A percentile compares a stretch with the other conserved stretches of the same genome.
phyloP scores from a whole-genome alignment of 1,140 invertebrate genomes.

The Bombus impatiens region DNA sequence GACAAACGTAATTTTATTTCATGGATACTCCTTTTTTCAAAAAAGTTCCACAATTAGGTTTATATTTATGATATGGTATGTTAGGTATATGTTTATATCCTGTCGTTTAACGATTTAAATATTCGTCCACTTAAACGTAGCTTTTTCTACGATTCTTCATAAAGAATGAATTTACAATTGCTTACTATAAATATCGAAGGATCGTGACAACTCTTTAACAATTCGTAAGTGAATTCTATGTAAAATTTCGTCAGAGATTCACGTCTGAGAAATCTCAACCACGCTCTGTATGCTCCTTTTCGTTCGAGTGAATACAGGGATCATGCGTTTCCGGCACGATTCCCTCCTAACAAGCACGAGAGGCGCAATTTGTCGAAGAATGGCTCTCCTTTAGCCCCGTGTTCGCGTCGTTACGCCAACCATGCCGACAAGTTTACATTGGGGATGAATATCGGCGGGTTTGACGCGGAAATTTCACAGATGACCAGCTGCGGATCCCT shows the following conservation, averaged over 20 bases:
- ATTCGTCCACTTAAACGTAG: background rate
- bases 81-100: background rate
- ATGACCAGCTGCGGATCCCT: constrained; percentile 24
- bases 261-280: constrained; percentile 28
- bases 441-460: background rate
- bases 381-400: constrained; percentile 22
- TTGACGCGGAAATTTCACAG: constrained; percentile 50
- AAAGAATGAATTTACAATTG: too few relatives aligned
- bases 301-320: background rate
- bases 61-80: too few relatives aligned
- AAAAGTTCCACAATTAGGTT: too few relatives aligned
- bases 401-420: constrained; percentile 47
- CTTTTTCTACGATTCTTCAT: too few relatives aligned
- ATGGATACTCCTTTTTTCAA: too few relatives aligned
- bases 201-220: background rate
- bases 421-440: constrained; percentile 43
- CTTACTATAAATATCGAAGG: background rate
- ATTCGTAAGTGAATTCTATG: background rate
- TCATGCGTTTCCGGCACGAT: background rate
- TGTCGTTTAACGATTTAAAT: background rate
- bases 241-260: background rate
- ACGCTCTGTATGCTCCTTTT: background rate
- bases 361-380: constrained; percentile 46
- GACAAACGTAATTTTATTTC: too few relatives aligned
- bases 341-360: constrained; percentile 6